These are phyloP conservation scores for Austrofundulus limnaeus DNA, from an alignment of 2,113 vertebrate genomes.

Conservation along the genomic window DNA sequence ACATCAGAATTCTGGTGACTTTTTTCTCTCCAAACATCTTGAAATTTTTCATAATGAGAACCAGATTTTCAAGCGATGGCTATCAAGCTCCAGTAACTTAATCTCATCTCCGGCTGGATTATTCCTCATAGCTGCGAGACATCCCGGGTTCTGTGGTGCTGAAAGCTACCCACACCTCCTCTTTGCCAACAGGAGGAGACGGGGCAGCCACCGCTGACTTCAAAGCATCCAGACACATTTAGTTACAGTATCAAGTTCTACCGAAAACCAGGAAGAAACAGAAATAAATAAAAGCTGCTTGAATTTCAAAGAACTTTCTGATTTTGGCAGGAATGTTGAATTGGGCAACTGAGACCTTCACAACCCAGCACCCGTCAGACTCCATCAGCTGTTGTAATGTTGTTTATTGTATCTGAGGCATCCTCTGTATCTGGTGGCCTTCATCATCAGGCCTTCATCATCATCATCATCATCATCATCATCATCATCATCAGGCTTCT, in stretches of 20 bases:
- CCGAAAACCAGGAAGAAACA: conserved; percentile 8
- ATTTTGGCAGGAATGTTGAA: too few species aligned
- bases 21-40: conserved; percentile 37
- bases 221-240: neutral
- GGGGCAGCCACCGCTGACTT: neutral
- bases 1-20: conserved; percentile 30
- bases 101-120: conserved; percentile 68
- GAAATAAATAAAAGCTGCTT: conserved; percentile 20
- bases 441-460: too few species aligned
- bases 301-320: too few species aligned
- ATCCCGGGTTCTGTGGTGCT: conserved; percentile 41
- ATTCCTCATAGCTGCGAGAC: conserved; percentile 32
- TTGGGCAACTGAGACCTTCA: too few species aligned
- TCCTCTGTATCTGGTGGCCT: too few species aligned
- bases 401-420: too few species aligned
- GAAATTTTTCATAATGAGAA: conserved; percentile 69
- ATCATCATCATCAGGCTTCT: too few species aligned
- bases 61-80: conserved; percentile 68
- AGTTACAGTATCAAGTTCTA: neutral
- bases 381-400: too few species aligned
- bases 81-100: conserved; percentile 65
- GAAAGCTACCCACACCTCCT: conserved; percentile 45
- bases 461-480: too few species aligned
- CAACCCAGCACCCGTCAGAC: too few species aligned
- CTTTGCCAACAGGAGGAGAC: conserved; percentile 7